phyloP scores from a whole-genome alignment of 2,113 vertebrate genomes.

The Chitala chitala region DNA sequence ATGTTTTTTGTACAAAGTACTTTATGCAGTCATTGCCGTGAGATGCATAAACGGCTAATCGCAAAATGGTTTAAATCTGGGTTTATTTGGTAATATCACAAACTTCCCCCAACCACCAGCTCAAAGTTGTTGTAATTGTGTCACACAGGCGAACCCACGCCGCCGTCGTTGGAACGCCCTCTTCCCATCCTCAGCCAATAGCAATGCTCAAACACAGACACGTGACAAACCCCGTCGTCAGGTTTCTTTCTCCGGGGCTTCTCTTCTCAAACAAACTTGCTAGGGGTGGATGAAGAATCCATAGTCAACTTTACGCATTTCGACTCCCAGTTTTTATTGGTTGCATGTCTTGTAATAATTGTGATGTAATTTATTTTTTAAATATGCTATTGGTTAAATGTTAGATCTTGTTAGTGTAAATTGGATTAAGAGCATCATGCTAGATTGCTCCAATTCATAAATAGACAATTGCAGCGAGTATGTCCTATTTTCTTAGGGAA shows the following conservation, averaged over 20 bases:
- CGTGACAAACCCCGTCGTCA: slow-evolving; percentile 59
- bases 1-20: slow-evolving; percentile 26
- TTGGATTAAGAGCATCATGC: not conserved
- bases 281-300: slow-evolving; percentile 41
- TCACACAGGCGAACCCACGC: slow-evolving; percentile 83
- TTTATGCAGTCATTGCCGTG: slow-evolving; percentile 14
- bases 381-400: slow-evolving; percentile 39
- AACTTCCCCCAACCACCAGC: slow-evolving; percentile 78
- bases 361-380: slow-evolving; percentile 50
- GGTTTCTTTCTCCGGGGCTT: slow-evolving; percentile 45
- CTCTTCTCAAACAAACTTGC: slow-evolving; percentile 44
- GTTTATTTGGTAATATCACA: slow-evolving; percentile 65
- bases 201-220: slow-evolving; percentile 36
- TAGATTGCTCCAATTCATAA: slow-evolving; percentile 20
- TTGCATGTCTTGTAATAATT: slow-evolving; percentile 38
- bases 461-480: not conserved
- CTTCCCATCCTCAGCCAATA: slow-evolving; percentile 58
- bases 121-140: slow-evolving; percentile 98
- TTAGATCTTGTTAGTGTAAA: slow-evolving; percentile 34
- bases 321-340: slow-evolving; percentile 45
- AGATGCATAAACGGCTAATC: slow-evolving; percentile 15
- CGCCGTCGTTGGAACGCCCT: slow-evolving; percentile 74
- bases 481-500: slow-evolving; percentile 18
- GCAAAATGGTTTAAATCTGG: slow-evolving; percentile 23
- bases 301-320: slow-evolving; percentile 42